phyloP scores from a whole-genome alignment of 2,113 vertebrate genomes.

The Poecile atricapillus region DNA sequence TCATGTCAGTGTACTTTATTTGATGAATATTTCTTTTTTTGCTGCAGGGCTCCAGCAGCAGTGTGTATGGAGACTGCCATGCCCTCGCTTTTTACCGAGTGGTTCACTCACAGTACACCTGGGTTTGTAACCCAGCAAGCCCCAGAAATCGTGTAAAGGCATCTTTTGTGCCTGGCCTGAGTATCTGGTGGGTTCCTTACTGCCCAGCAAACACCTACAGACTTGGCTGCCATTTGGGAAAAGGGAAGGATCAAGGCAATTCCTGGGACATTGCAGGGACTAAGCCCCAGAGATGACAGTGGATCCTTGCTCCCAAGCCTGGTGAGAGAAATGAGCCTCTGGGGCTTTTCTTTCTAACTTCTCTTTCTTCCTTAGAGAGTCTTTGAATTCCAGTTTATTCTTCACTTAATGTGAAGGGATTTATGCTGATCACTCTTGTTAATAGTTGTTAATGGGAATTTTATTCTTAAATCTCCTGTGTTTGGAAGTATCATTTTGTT shows the following conservation, averaged over 20 bases:
- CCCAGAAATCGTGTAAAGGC: neutral
- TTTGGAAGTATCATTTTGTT: neutral
- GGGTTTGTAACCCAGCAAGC: neutral
- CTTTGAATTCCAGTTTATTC: neutral
- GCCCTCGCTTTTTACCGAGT: rapidly evolving
- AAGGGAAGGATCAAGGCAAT: neutral
- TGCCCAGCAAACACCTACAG: neutral
- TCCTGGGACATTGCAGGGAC: neutral
- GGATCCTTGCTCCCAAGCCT: neutral
- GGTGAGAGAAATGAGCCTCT: neutral
- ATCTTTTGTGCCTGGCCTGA: neutral
- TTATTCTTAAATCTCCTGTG: neutral
- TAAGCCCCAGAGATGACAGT: neutral
- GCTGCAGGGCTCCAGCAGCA: neutral
- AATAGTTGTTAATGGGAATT: neutral
- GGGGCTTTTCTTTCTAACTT: neutral
- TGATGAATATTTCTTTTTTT: neutral
- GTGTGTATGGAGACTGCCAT: rapidly evolving
- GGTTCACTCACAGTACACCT: neutral
- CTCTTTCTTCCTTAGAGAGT: neutral
- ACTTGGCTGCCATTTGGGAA: neutral
- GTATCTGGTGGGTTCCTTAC: neutral
- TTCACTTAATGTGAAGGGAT: neutral
- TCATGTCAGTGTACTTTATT: neutral
- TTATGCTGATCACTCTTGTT: neutral